Base-by-base conservation (phyloP, 2,888 invertebrate species). In the Matsumyia berberina region DNA sequence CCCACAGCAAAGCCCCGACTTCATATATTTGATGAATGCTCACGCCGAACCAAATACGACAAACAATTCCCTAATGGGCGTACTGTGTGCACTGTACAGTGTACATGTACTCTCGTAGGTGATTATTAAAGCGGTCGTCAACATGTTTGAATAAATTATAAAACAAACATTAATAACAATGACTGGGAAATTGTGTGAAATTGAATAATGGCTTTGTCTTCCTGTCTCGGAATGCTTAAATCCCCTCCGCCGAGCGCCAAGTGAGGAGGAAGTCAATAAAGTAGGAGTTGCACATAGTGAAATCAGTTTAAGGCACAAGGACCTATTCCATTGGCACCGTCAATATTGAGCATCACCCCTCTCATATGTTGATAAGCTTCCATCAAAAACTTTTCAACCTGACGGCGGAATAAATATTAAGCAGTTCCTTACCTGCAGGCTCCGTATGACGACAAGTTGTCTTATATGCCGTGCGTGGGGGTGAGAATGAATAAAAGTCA, bases 151-250 rank as follows among this genome's bases (percentile, higher is more conserved):
- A 67, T 77, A 66, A 60, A 66, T 70, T 74, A 78, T 44, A 73
- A 53, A 37, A 51, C n/a, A 69, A 73, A 70, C 64, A 69, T 82
- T 57, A 67, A 57, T 44, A 72, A 55, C 62, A 57, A 39, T 57
- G 57, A 51, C 60, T 62, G 12, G 60, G 42, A 69, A 69, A 64
- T 70, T 78, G 77, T 46, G 77, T 49, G 70, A 78, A 37, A 72
- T 67, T 62, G 35, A 78, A 37, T 57, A 64, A 74, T 53, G 51
- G 44, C 57, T 51, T 44, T 57, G 44, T 44, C 31, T 57, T 62
- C 19, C 44, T 51, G 49, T 31, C 39, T n/a, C 31, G 15, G 9
- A 53, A 53, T 31, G 31, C 31, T 31, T 53, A 31, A n/a, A n/a
- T n/a, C n/a, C n/a, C 33, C 46, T 19, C 53, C n/a, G 3, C 2